Base-by-base conservation (phyloP, 2,888 invertebrate species). In the Ochlodes sylvanus region DNA sequence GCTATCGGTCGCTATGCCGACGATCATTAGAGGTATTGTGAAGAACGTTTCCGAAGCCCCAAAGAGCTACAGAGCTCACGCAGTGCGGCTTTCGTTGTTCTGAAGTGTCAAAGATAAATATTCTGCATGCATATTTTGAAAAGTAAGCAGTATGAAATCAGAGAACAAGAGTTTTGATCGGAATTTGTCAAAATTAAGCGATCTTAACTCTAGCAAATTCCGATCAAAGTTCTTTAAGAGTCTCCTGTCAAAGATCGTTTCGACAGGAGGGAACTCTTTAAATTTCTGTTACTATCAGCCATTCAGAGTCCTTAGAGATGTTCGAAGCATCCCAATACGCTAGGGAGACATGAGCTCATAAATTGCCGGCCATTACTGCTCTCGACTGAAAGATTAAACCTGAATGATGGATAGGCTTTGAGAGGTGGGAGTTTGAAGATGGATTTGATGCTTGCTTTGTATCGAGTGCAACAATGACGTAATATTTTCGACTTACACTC, bases 11-110 rank as follows among this genome's bases (percentile, higher is more conserved):
- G 9, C 12, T 27, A 12, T 60, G 52, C 42, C 54, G 21, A 27
- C 58, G 52, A 42, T 67, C 67, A 61, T 67, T 67, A 67, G 60
- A 61, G 60, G 67, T 61, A 67, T 67, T 67, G 67, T 67, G 67
- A 41, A 61, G 61, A 54, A 61, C 67, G 38, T 47, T 47, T 55
- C 61, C 34, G 54, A 66, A 60, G 54, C 38, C 15, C 58, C 17
- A 5, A 10, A 41, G 52, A 38, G 52, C 58, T 14, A 38, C 38
- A 58, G 41, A 52, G 50, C 27, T 58, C 50, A 52, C 60, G 42
- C 41, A 27, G 15, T 32, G 17, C 14, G 21, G 60, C 60, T 60
- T 47, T 44, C 32, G 32, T 60, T 44, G 44, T 58, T 58, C 44
- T 5, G 15, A 50, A 65, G 65, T 58, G 65, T 41, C 57, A 65